Base-by-base conservation (phyloP, 2,113 vertebrate species). In the Ophthalmolycus amberensis region DNA sequence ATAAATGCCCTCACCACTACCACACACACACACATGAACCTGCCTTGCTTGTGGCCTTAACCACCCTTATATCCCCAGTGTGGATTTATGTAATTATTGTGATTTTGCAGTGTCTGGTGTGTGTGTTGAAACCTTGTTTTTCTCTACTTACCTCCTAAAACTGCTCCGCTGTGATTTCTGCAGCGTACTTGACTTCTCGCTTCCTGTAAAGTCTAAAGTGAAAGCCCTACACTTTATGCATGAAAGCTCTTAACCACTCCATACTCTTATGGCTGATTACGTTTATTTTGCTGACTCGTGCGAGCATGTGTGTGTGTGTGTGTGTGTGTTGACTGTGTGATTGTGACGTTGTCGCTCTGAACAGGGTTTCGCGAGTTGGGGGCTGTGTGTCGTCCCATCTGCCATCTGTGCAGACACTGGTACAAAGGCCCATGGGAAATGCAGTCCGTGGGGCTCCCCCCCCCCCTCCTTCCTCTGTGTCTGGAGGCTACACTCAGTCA, bases 401-500 rank as follows among this genome's bases (percentile, higher is more conserved):
- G 66, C 86, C 91, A 90, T 93, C 89, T 93, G 92, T 90, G 89
- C 80, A 76, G 65, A 83, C n/a, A 58, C 75, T 80, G 80, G 70
- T 85, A 72, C 83, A 84, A 75, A 79, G 88, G 34, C 90, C 88
- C 90, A 78, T 90, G 93, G 93, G 93, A 91, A 86, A 91, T 89
- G 86, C 81, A 88, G 90, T 91, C 84, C 82, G 44, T 65, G 52
- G 66, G 70, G 16, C 42, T 37, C n/a, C 71, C 46, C 68, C 63
- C 48, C 52, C 32, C 40, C 64, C 44, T 29, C 71, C 50, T 10
- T 48, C 76, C n/a, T 62, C 16, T 38, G 48, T 82, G 78, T 77
- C 85, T 89, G 70, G 50, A 87, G 85, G 86, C 73, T 52, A 29
- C 42, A 82, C 62, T 89, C 88, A 88, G 85, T 86, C 92, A 88